Conservation (phyloP, 2,113 vertebrate genomes). For the Carlito syrichta region DNA sequence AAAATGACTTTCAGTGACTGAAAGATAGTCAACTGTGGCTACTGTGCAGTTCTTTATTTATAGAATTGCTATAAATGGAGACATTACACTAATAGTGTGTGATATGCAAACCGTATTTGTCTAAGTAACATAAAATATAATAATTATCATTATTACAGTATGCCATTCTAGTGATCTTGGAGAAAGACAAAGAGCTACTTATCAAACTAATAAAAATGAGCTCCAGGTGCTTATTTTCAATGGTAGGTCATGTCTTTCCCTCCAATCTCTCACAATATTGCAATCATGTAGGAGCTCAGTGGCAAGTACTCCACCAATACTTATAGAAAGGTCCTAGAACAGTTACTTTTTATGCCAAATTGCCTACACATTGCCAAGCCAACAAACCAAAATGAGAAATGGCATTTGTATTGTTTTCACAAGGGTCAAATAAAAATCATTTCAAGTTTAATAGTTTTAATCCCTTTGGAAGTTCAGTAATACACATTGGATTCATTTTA, state of each 20-base stretch:
- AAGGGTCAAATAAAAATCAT: background rate
- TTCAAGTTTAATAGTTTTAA: background rate
- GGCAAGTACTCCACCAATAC: background rate
- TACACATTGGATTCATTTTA: background rate
- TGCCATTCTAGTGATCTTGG: background rate
- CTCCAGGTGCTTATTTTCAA: background rate
- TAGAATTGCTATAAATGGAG: background rate
- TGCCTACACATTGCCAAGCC: background rate
- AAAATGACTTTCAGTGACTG: slow-evolving; percentile 30
- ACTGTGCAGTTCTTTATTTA: slow-evolving; percentile 11
- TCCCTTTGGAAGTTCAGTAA: background rate
- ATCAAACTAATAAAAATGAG: background rate
- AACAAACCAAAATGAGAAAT: background rate
- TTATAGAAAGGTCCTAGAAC: background rate
- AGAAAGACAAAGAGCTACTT: background rate
- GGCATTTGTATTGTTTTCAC: slow-evolving; percentile 1
- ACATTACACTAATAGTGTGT: background rate
- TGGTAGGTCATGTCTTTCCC: background rate
- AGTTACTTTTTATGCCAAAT: background rate
- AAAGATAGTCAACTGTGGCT: background rate
- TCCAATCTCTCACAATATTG: background rate
- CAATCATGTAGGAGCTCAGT: background rate
- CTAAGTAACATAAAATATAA: background rate
- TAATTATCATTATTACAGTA: background rate
- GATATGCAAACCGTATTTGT: background rate